Evolutionary conservation across 1,140 invertebrate species (phyloP).

Genomic region (Diprion similis): DNA sequence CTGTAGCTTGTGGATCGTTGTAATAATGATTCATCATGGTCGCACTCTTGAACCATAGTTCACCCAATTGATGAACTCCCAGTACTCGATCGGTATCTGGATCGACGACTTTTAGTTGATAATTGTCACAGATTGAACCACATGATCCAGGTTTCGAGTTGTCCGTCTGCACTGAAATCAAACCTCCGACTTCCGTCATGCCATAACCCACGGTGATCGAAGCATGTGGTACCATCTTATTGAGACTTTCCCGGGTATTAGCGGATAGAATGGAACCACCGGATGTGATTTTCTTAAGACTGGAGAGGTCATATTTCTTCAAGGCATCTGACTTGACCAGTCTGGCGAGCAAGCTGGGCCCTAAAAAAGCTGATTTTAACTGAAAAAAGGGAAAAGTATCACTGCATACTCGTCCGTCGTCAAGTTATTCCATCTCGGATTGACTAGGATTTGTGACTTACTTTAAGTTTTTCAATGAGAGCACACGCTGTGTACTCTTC

Average conservation of each 20-base stretch:
- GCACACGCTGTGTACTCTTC: conserved; percentile 67
- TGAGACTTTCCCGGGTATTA: conserved; percentile 56
- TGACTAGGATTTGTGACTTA: conserved; percentile 54
- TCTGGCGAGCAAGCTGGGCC: background rate
- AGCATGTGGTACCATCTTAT: conserved; percentile 52
- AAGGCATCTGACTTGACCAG: background rate
- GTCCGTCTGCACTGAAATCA: conserved; percentile 36
- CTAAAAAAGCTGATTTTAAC: conserved; percentile 49
- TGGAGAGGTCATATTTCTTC: conserved; percentile 9
- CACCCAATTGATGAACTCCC: conserved; percentile 10
- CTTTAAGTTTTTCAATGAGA: conserved; percentile 65
- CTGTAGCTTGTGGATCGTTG: conserved; percentile 34
- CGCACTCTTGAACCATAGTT: background rate
- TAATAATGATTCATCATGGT: conserved; percentile 1
- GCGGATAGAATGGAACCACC: conserved; percentile 61
- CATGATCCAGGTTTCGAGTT: conserved; percentile 32
- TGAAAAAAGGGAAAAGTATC: conserved; percentile 63
- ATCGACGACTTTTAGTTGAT: background rate
- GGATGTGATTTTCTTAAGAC: conserved; percentile 29
- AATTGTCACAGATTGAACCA: conserved; percentile 32
- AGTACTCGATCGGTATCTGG: background rate
- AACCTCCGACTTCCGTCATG: conserved; percentile 62
- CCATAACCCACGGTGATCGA: conserved; percentile 61
- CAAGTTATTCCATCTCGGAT: conserved; percentile 51
- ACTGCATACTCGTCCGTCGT: conserved; percentile 45